phyloP scores from a whole-genome alignment of 2,888 invertebrate genomes.

The Microctonus hyperodae region DNA sequence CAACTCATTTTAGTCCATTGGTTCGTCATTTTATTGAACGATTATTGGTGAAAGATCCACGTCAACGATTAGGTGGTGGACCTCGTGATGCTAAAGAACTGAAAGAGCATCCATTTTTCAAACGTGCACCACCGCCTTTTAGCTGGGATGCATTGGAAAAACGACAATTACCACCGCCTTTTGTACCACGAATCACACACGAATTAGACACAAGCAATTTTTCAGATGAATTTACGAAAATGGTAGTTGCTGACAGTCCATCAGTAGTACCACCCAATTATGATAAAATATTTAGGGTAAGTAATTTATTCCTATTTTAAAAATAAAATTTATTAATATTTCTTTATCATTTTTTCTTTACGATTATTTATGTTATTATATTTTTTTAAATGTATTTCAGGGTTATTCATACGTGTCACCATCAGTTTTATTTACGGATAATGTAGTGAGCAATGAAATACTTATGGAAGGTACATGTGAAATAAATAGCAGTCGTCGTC shows the following conservation, averaged over 20 bases:
- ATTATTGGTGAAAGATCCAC: slow-evolving; percentile 89
- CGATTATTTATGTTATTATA: too few relatives aligned
- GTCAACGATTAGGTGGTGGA: slow-evolving; percentile 85
- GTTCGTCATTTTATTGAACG: slow-evolving; percentile 82
- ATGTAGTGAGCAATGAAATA: slow-evolving; percentile 77
- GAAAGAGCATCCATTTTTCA: slow-evolving; percentile 90
- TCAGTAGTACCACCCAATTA: slow-evolving; percentile 85
- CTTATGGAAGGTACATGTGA: slow-evolving; percentile 65
- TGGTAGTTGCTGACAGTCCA: slow-evolving; percentile 91
- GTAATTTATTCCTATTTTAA: background rate
- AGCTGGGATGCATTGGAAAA: slow-evolving; percentile 81
- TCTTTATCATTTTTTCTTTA: slow-evolving; percentile 1
- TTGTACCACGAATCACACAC: slow-evolving; percentile 84
- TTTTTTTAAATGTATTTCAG: slow-evolving; percentile 62
- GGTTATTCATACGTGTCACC: slow-evolving; percentile 97
- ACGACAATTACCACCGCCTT: slow-evolving; percentile 85
- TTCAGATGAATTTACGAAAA: slow-evolving; percentile 94
- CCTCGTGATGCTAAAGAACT: slow-evolving; percentile 86
- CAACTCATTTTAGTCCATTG: slow-evolving; percentile 77
- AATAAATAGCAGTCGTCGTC: slow-evolving; percentile 36
- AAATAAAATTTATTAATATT: background rate
- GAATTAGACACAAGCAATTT: slow-evolving; percentile 96
- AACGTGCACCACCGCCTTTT: slow-evolving; percentile 61
- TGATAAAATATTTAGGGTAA: slow-evolving; percentile 81
- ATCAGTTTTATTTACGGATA: slow-evolving; percentile 83